Evolutionary conservation across 2,797 vertebrate genomes (phyloP), one percentile per base, ranked within the genome.

Genomic region (Steatocranus sp.): DNA sequence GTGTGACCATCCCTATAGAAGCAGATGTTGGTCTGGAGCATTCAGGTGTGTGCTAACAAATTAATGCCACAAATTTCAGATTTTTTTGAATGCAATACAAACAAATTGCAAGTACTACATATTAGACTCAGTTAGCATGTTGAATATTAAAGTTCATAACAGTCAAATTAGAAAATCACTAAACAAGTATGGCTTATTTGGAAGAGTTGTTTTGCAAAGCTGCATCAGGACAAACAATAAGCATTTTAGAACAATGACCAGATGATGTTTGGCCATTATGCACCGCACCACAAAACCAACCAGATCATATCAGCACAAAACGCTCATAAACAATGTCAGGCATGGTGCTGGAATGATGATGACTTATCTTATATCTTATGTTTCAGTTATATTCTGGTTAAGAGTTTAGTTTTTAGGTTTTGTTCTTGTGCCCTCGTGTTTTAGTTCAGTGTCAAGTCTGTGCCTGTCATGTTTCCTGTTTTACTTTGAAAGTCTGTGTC

Each of bases 51-150:
- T 0, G 8, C 8, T 56, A 32, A 32, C 54, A 51, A 51, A 51
- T 32, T 56, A 32, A 18, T 32, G 8, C 27, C 54, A 56, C 0
- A 56, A 18, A 6, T 15, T 1, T 51, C 0, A 14, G 11, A 0
- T 0, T 15, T 8, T 54, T 27, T 54, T 15, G 3, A 54, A 54
- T 54, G 54, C 27, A 56, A 32, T 56, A 11, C 1, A 32, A 18
- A 11, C 27, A 32, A 18, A 56, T 32, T 56, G 8, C 27, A 56
- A 56, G 53, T 18, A 10, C 27, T 1, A 56, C 2, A 56, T 56
- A 30, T 56, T 56, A 56, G 53, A 56, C 53, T 30, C 15, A 56
- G 8, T 10, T 30, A 30, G 15, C 53, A 30, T 0, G 27, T 18
- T 58, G 27, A 32, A 58, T 58, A 32, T 58, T 32, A 2, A 58